Base-by-base conservation (phyloP, 2,888 invertebrate genomes). In the Heliconius cydno region DNA sequence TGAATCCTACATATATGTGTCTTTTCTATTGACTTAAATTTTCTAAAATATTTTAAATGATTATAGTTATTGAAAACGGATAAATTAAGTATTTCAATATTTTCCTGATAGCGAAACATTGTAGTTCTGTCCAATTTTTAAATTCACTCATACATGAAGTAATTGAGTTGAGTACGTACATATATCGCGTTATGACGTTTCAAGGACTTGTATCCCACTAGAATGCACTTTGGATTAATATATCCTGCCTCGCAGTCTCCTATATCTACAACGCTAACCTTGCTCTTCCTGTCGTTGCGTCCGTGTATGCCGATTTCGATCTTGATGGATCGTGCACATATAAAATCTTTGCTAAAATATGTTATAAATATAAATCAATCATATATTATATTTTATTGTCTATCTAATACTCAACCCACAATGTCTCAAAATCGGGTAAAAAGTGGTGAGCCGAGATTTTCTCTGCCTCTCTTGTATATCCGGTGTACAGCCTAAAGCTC, bases 201-300 rank as follows among this genome's bases (percentile, higher is more conserved):
- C 73, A 73, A 73, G 73, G 73, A 73, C 73, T 73, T 73, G 60
- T 73, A 60, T 73, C 73, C 73, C 60, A 60, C 60, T 60, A 73
- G 73, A 73, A 57, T 73, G 73, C 60, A 60, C 57, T 73, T 60
- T 22, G 60, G 34, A 73, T 73, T 73, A 73, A 73, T 73, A 73
- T 73, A 73, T 73, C 73, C 73, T 73, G 73, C 60, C 73, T 60
- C 46, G 38, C 73, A 73, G 57, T 60, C 73, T 34, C 57, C 72
- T 72, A 72, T 57, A 72, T 71, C 71, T 73, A 73, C 60, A 57
- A 3, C 34, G 60, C 73, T 73, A 73, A 73, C 73, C 73, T 73
- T 73, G 73, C 73, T 73, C 73, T 73, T 73, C 73, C 73, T 60
- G 73, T 73, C 60, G 25, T 60, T 34, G 60, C 34, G 60, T 28